Base-by-base conservation (phyloP, 1,140 invertebrate genomes). In the Dufourea novaeangliae region DNA sequence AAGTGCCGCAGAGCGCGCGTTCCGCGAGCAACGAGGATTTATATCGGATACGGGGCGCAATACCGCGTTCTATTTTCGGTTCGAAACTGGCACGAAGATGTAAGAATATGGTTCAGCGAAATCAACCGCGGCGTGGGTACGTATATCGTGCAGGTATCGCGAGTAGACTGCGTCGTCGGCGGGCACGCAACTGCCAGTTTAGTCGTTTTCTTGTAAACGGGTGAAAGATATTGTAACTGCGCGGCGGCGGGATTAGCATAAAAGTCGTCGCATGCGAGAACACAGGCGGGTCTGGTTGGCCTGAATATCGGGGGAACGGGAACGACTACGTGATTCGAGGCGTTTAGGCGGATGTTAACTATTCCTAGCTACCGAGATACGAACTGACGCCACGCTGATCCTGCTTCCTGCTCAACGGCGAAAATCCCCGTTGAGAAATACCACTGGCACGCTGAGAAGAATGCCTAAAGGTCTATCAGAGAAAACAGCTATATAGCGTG, bases 151-250 rank as follows among this genome's bases (percentile, higher is more conserved):
- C 41, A 56, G 20, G 27, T 39, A 12, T 39, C 17, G 29, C 57
- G 39, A 7, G 2, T 29, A 10, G 20, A n/a, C 0, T 62, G 66
- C 32, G 41, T 41, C 22, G 41, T 52, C 20, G 70, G 1, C 17
- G 57, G 14, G 34, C 69, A 79, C 57, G 73, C 61, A 77, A 75
- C 17, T 57, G 54, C 27, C 37, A 39, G 29, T 57, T 44, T 29
- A 17, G 34, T 34, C 46, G 37, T 54, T 34, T 70, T 71, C 78
- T 77, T 46, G 57, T 67, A 78, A 69, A 71, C 64, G 57, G 4
- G 17, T 39, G 56, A 80, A 78, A n/a, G 59, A 66, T 81, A 78
- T 81, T 83, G 67, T 69, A 83, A 80, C 73, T 50, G 64, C 22
- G 2, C 50, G 20, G 46, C 0, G 5, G 46, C n/a, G 52, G 8